Conservation (phyloP, 2,113 vertebrate genomes). For the Pollimyrus isidori region DNA sequence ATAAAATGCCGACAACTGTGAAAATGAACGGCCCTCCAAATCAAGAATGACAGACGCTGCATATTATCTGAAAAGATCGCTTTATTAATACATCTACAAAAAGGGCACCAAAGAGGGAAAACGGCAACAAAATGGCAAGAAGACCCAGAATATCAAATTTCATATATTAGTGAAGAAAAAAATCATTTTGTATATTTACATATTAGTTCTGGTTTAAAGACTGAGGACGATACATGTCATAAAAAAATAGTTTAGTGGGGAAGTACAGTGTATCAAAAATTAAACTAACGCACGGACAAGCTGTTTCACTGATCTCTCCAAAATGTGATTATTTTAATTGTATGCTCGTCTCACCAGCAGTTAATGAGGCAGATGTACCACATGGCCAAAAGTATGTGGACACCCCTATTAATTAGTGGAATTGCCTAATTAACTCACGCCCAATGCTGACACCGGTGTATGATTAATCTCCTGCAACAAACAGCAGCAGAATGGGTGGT, state of each 20-base stretch:
- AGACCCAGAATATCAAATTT: slow-evolving; percentile 46
- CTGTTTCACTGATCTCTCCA: slow-evolving; percentile 39
- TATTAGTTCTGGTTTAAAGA: slow-evolving; percentile 41
- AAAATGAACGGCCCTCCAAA: not conserved
- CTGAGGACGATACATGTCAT: slow-evolving; percentile 37
- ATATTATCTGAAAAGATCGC: slow-evolving; percentile 54
- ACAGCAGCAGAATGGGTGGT: not conserved
- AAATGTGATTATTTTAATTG: not conserved
- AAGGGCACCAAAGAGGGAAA: slow-evolving; percentile 56
- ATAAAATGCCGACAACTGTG: not conserved
- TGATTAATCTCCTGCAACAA: not conserved
- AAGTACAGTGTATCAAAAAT: slow-evolving; percentile 62
- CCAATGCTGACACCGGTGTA: not conserved
- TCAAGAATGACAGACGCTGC: not conserved
- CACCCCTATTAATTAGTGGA: not conserved
- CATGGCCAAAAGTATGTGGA: not conserved
- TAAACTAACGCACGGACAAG: slow-evolving; percentile 22
- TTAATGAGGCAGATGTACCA: not conserved
- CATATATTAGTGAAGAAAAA: slow-evolving; percentile 60
- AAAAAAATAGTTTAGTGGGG: slow-evolving; percentile 47
- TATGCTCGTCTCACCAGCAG: not conserved
- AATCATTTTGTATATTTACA: slow-evolving; percentile 64
- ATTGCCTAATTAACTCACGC: not conserved
- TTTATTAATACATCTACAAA: slow-evolving; percentile 71
- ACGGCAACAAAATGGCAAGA: slow-evolving; percentile 48